Conservation (phyloP, 2,113 vertebrate species). For the Sceloporus tristichus region DNA sequence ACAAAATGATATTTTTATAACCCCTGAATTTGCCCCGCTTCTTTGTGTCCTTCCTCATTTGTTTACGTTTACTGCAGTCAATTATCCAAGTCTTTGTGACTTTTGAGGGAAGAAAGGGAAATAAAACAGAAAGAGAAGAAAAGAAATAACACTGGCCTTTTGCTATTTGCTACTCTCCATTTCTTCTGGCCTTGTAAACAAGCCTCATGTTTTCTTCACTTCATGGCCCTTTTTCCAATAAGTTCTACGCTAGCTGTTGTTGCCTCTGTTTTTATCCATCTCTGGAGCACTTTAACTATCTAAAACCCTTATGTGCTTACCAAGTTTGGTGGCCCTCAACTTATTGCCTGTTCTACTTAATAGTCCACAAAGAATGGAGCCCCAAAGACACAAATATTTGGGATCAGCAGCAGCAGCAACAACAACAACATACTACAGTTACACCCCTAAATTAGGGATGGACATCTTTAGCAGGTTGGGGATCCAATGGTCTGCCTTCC, state of each 20-base stretch:
- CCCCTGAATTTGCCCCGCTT: conserved; percentile 69
- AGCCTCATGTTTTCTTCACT: conserved; percentile 68
- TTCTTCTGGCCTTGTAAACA: conserved; percentile 71
- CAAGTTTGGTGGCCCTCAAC: background rate
- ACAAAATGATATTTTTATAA: conserved; percentile 78
- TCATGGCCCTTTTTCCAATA: conserved; percentile 44
- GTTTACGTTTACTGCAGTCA: conserved; percentile 72
- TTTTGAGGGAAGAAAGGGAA: conserved; percentile 39
- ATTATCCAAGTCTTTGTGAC: conserved; percentile 71
- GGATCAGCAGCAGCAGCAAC: background rate
- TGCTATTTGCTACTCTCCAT: conserved; percentile 64
- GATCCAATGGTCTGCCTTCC: too few relatives aligned
- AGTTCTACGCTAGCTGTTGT: conserved; percentile 52
- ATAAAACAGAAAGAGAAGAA: background rate
- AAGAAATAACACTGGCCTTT: conserved; percentile 46
- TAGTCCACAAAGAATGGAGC: background rate
- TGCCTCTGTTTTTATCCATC: conserved; percentile 55
- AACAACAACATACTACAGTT: background rate
- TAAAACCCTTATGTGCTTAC: conserved; percentile 45
- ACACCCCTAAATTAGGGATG: background rate
- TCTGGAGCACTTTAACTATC: conserved; percentile 48
- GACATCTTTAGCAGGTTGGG: background rate
- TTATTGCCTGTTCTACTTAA: background rate
- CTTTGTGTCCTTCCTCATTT: conserved; percentile 72
- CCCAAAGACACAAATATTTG: too few relatives aligned